Conservation (phyloP, 2,888 invertebrate species). For the Anodontia alba region DNA sequence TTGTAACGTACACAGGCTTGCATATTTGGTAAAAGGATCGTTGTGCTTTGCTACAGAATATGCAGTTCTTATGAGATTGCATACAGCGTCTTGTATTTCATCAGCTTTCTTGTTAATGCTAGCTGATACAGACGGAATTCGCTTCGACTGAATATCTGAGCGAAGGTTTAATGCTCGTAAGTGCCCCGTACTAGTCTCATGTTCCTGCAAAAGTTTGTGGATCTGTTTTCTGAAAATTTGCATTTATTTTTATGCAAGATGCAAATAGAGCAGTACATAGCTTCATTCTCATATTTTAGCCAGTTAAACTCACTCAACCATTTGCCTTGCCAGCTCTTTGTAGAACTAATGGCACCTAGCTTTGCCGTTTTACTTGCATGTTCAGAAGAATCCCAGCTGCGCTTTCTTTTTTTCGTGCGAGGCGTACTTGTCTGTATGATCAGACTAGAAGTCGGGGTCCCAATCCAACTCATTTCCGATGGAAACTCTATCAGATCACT, state of each 20-base stretch:
- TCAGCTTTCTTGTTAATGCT: slow-evolving; percentile 21
- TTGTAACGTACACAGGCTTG: too few relatives aligned
- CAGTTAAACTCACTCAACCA: slow-evolving; percentile 31
- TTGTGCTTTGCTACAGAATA: slow-evolving; percentile 27
- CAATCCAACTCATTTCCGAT: too few relatives aligned
- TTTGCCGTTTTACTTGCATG: slow-evolving; percentile 6
- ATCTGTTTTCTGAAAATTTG: slow-evolving; percentile 26
- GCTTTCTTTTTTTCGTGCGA: slow-evolving; percentile 13
- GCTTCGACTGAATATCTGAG: slow-evolving; percentile 32
- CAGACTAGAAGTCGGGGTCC: not conserved
- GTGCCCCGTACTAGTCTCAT: slow-evolving; percentile 32
- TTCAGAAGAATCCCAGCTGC: slow-evolving; percentile 16
- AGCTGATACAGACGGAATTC: slow-evolving; percentile 19
- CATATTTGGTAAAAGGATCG: too few relatives aligned
- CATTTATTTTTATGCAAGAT: slow-evolving; percentile 24
- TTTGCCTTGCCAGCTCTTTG: not conserved
- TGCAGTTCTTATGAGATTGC: slow-evolving; percentile 31
- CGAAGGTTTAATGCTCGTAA: slow-evolving; percentile 19
- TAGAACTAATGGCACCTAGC: not conserved
- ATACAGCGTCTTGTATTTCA: slow-evolving; percentile 35
- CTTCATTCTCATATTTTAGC: slow-evolving; percentile 34
- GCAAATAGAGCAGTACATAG: slow-evolving; percentile 30
- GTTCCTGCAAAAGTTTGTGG: slow-evolving; percentile 24
- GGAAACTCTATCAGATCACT: too few relatives aligned
- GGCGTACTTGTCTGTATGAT: not conserved